Base-by-base conservation (phyloP, 2,797 vertebrate genomes). In the Acomys russatus region DNA sequence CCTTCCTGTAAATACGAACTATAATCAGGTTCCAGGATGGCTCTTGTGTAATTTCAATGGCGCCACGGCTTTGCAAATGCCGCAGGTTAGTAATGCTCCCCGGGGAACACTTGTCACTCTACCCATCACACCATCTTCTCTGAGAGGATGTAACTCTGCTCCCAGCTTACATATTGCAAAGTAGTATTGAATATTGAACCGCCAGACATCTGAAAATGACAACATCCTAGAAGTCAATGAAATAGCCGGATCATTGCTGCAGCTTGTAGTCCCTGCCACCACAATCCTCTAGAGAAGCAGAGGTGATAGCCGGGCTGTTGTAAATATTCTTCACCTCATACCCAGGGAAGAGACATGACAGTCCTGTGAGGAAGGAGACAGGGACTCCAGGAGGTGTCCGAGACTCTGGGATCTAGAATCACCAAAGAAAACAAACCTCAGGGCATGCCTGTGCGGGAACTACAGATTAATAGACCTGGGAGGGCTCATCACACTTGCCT, bases 81-180 rank as follows among this genome's bases (percentile, higher is more conserved):
- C 44, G 56, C 79, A 23, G 20, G 35, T 79, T 51, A 30, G 74
- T 38, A 66, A 44, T 78, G 9, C 56, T 71, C 25, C 59, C 30
- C 56, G n/a, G n/a, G 90, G 44, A 85, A 23, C 66, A 28, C 20
- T 15, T n/a, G 79, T 66, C 78, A 78, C 7, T 86, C 89, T 10
- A 44, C 7, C 88, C 76, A 93, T 33, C 63, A 30, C 38, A 28
- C 17, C 38, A n/a, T 82, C 38, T 64, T 51, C 25, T 63, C 54
- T 35, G 77, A 71, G 79, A 66, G 35, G 94, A 88, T 74, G 93
- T 82, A 85, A 78, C 66, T 92, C 89, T 70, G n/a, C 38, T 85
- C 15, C n/a, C 90, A 76, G 85, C 6, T 68, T 35, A 87, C 68
- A 30, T 30, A 59, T 49, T 64, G 9, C 35, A 83, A 87, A 17